Evolutionary conservation across 2,888 invertebrate genomes (phyloP).

Genomic region (Nephrotoma appendiculata): DNA sequence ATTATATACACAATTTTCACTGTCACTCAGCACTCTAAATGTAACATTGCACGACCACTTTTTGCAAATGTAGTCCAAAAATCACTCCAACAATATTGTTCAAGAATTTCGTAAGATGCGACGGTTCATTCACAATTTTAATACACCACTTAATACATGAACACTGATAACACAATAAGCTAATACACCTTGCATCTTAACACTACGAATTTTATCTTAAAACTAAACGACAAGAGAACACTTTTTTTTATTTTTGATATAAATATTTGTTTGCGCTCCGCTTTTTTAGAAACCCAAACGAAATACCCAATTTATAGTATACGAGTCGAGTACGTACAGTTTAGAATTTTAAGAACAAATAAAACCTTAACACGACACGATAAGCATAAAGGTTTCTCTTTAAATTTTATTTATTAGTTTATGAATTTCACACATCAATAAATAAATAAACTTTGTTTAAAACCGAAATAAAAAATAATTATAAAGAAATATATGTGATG

Average conservation of each 20-base stretch:
- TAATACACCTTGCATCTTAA: neutral
- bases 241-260: neutral
- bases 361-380: neutral
- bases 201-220: neutral
- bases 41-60: too few species aligned
- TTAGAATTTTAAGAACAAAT: neutral
- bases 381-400: neutral
- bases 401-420: neutral
- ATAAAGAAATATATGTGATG: neutral
- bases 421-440: neutral
- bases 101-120: neutral
- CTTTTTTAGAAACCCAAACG: neutral
- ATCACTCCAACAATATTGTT: neutral
- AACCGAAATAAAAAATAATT: neutral
- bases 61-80: too few species aligned
- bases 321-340: neutral
- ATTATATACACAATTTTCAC: too few species aligned
- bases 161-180: neutral
- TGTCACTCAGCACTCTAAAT: too few species aligned
- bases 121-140: too few species aligned
- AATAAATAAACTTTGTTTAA: neutral
- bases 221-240: neutral
- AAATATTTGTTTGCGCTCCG: neutral
- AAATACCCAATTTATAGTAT: neutral
- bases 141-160: neutral